Percentiles rank a stretch among this genome's conserved stretches.
phyloP scores from a whole-genome alignment of 2,113 vertebrate genomes.

The Ctenodactylus gundi region DNA sequence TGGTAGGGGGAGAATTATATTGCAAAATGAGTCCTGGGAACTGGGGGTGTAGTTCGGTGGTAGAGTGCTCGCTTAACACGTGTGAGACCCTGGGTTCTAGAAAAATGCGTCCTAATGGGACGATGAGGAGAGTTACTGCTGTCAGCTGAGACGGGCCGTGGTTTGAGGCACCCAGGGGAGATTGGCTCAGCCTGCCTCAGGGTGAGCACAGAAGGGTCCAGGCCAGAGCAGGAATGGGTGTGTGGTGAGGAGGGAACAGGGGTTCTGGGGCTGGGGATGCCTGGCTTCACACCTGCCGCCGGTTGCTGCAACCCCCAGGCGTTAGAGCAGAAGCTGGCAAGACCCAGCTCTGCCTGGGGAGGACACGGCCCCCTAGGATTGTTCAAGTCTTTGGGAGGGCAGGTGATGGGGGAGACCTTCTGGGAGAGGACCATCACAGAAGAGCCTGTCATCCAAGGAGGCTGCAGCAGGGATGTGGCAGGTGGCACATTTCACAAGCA shows the following conservation, averaged over 20 bases:
- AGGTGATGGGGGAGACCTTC: neutral
- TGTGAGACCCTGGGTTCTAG: neutral
- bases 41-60: neutral
- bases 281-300: neutral
- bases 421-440: slow-evolving; percentile 18
- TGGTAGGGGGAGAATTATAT: neutral
- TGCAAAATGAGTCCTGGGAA: neutral
- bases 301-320: neutral
- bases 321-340: neutral
- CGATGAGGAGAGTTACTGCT: neutral
- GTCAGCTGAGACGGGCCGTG: neutral
- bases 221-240: neutral
- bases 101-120: neutral
- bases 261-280: too few relatives aligned
- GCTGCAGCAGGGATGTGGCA: neutral
- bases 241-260: too few relatives aligned
- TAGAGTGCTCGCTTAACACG: neutral
- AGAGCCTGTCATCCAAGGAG: neutral
- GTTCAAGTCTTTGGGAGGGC: neutral
- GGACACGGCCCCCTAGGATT: neutral
- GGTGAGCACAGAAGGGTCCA: accelerated
- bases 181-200: neutral
- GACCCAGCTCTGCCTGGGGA: neutral
- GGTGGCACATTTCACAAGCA: neutral
- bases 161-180: neutral